Evolutionary conservation across 2,797 vertebrate genomes (phyloP).

Genomic region (Monodelphis domestica): DNA sequence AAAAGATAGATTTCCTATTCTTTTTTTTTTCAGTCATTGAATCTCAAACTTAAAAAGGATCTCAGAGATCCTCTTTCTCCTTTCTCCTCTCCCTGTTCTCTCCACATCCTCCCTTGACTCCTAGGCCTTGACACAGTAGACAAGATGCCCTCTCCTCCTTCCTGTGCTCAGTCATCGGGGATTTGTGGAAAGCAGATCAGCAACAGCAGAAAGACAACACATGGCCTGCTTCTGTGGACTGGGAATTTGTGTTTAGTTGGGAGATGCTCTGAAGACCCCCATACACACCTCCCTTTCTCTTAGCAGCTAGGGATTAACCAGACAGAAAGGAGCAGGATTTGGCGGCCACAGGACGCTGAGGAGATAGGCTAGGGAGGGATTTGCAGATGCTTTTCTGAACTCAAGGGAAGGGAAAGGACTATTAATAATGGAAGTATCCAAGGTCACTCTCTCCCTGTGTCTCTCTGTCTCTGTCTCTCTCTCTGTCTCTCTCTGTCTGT

Average conservation of each 20-base stretch:
- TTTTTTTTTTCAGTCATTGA: constrained; percentile 27
- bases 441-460: neutral
- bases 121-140: neutral
- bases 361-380: neutral
- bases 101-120: neutral
- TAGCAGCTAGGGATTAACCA: neutral
- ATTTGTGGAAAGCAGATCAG: neutral
- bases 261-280: neutral
- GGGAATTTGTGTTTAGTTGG: neutral
- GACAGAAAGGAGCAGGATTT: constrained; percentile 10
- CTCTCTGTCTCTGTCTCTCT: neutral
- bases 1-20: neutral
- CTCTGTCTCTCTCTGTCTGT: no score
- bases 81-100: neutral
- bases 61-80: neutral
- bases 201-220: neutral
- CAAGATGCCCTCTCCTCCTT: neutral
- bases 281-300: neutral
- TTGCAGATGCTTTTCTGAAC: neutral
- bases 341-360: neutral
- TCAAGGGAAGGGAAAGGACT: neutral
- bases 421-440: neutral
- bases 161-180: neutral
- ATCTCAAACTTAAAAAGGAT: neutral
- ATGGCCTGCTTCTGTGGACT: neutral